Conservation (phyloP, 2,113 vertebrate genomes). For the Nicator chloris region DNA sequence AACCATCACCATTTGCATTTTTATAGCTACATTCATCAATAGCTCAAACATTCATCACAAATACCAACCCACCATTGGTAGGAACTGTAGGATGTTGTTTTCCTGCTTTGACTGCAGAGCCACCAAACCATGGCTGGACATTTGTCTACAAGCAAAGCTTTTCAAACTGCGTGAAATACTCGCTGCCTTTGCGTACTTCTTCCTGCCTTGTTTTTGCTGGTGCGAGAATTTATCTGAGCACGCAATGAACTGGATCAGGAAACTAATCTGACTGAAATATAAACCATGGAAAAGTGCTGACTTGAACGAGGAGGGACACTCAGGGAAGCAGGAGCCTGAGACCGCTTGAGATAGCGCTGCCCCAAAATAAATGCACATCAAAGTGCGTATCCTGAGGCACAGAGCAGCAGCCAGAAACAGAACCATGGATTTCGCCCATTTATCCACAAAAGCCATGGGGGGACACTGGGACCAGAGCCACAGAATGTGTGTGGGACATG, state of each 20-base stretch:
- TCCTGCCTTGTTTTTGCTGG: conserved; percentile 23
- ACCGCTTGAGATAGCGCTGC: neutral
- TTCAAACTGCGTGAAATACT: neutral
- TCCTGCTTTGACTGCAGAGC: neutral
- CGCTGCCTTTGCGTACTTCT: neutral
- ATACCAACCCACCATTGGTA: neutral
- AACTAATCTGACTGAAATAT: conserved; percentile 26
- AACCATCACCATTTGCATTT: conserved; percentile 31
- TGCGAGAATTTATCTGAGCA: conserved; percentile 22
- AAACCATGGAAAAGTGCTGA: conserved; percentile 44
- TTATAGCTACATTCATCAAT: conserved; percentile 16
- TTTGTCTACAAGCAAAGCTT: neutral
- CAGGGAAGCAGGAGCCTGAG: conserved; percentile 8
- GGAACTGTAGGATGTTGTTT: neutral
- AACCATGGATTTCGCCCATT: neutral
- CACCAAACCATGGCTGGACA: neutral
- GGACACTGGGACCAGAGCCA: neutral
- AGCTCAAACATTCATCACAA: conserved; percentile 31
- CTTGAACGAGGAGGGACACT: neutral
- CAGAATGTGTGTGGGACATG: neutral
- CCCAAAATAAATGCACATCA: neutral
- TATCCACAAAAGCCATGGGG: neutral
- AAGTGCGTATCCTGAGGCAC: neutral
- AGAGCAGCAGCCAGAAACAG: neutral
- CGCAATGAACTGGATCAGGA: conserved; percentile 37